phyloP scores from a whole-genome alignment of 2,797 vertebrate genomes.

The Nyctibius grandis region DNA sequence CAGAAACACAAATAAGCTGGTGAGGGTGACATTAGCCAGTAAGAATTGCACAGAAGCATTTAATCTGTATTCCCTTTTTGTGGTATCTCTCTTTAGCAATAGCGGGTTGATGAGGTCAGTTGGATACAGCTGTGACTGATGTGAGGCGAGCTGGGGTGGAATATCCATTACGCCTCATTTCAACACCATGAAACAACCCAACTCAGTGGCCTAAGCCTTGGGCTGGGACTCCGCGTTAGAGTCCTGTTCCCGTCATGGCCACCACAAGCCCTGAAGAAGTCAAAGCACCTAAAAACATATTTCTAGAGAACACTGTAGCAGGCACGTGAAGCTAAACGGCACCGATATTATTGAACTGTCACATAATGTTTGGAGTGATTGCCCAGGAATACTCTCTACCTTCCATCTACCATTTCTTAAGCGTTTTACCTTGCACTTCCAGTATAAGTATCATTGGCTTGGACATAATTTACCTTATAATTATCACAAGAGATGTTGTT shows the following conservation, averaged over 20 bases:
- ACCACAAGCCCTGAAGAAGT: neutral
- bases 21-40: neutral
- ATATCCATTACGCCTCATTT: neutral
- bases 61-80: neutral
- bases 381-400: neutral
- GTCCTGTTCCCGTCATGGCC: neutral
- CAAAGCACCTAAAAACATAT: neutral
- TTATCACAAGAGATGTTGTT: neutral
- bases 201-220: neutral
- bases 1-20: neutral
- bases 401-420: neutral
- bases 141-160: neutral
- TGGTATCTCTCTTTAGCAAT: neutral
- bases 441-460: neutral
- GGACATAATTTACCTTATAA: neutral
- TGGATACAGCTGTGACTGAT: neutral
- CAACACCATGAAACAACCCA: neutral
- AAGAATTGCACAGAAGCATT: neutral
- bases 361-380: neutral
- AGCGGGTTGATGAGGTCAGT: neutral
- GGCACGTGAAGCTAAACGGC: accelerated
- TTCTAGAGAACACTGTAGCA: neutral
- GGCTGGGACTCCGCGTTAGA: accelerated
- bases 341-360: neutral
- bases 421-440: neutral